Evolutionary conservation across 2,113 vertebrate species (phyloP).

Genomic region (Origma solitaria): DNA sequence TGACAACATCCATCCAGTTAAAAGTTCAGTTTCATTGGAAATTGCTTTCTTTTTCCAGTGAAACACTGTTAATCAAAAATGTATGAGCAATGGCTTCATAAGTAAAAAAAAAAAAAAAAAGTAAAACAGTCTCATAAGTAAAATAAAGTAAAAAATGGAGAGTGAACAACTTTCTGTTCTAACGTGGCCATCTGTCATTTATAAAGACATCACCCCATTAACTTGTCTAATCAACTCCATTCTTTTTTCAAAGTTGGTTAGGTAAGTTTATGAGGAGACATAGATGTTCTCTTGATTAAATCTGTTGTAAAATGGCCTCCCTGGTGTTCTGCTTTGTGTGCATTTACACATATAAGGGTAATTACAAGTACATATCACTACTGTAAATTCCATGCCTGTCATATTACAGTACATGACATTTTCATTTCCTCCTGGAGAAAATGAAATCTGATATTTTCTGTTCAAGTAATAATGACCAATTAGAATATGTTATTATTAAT

Average conservation of each 20-base stretch:
- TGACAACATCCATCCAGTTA: conserved; percentile 1
- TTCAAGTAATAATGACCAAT: conserved; percentile 28
- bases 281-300: conserved; percentile 60
- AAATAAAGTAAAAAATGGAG: conserved; percentile 60
- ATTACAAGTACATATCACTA: conserved; percentile 57
- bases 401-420: conserved; percentile 52
- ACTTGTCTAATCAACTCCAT: conserved; percentile 61
- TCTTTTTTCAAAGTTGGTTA: conserved; percentile 60
- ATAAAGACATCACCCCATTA: conserved; percentile 65
- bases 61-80: conserved; percentile 47
- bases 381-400: conserved; percentile 59
- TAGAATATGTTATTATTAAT: conserved; percentile 46
- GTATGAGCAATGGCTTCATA: conserved; percentile 26
- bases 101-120: neutral
- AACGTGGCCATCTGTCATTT: conserved; percentile 60
- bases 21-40: conserved; percentile 5
- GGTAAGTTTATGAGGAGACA: conserved; percentile 53
- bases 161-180: conserved; percentile 64
- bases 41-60: neutral
- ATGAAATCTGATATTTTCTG: conserved; percentile 46
- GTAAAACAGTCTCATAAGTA: conserved; percentile 19
- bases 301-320: conserved; percentile 60
- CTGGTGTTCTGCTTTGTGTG: conserved; percentile 63
- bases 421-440: conserved; percentile 62
- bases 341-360: conserved; percentile 52